A percentile compares a stretch with the other conserved stretches of the same genome.
phyloP scores from a whole-genome alignment of 1,140 invertebrate species.

The Eupristina koningsbergeri region DNA sequence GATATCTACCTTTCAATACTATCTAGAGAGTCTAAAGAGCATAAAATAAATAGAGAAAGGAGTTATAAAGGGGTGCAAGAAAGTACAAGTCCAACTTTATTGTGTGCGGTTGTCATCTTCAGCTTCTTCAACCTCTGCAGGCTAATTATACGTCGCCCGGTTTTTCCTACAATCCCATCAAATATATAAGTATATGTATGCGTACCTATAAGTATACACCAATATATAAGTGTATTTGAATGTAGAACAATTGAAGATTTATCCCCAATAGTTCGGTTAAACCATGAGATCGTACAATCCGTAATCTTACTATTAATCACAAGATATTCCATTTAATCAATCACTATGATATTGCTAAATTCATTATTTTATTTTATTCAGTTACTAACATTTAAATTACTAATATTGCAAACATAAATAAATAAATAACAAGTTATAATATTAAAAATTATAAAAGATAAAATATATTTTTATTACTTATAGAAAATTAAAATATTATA shows the following conservation, averaged over 20 bases:
- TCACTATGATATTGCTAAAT: no score
- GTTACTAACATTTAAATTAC: no score
- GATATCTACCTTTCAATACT: background rate
- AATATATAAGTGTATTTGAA: background rate
- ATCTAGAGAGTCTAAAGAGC: background rate
- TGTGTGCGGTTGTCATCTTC: constrained; percentile 68
- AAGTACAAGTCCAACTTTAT: constrained; percentile 53
- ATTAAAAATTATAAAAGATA: no score
- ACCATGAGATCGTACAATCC: constrained; percentile 15
- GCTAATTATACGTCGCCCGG: constrained; percentile 69
- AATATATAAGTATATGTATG: background rate
- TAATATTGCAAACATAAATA: no score
- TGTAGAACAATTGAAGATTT: constrained; percentile 59
- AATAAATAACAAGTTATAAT: no score
- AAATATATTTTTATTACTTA: no score
- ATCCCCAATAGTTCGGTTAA: constrained; percentile 56
- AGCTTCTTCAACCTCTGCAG: constrained; percentile 65
- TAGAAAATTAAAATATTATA: no score
- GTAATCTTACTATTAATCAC: background rate
- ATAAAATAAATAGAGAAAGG: background rate
- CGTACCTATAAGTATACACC: no score
- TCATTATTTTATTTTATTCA: no score
- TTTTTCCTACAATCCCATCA: constrained; percentile 55
- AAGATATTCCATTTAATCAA: background rate
- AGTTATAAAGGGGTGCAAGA: background rate